Evolutionary conservation across 2,797 vertebrate species (phyloP), one percentile per base, ranked within the genome.

Genomic region (Lagorchestes hirsutus): DNA sequence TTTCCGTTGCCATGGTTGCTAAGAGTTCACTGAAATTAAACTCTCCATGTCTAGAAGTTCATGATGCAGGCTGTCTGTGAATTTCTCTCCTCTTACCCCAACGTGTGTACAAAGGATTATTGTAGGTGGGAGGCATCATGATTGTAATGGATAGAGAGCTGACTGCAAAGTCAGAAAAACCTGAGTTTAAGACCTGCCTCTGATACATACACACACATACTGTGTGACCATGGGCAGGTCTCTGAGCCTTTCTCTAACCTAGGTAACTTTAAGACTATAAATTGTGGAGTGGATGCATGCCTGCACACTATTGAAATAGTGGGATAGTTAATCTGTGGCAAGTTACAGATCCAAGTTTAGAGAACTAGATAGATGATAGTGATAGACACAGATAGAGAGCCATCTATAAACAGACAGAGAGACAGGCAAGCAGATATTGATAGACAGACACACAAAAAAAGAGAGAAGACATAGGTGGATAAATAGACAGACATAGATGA

Each of bases 1-100:
- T 97, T 96, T 97, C 96, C 57, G 98, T 98, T 98, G 97, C 98
- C 96, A 98, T 98, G 98, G 98, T 98, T 98, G 98, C 98, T 94
- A 96, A 97, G 96, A 97, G 98, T 98, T 98, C 97, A 93, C 96
- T 95, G 97, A 98, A 98, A 98, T 98, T 97, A 98, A 96, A 97
- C 94, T 97, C 97, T 97, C 95, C 57, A 40, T 94, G 92, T 95
- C 97, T 95, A 97, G 96, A 97, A 98, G 97, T 97, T 96, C 97
- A 96, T 97, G 96, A 96, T 97, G 97, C 95, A 97, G 93, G 90
- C 93, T 94, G 96, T 94, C 95, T 62, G 91, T 93, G 95, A 98
- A 96, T 90, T 92, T 93, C 90, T 95, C 91, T 46, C 95, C 52
- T 96, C 92, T 96, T 96, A 93, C 87, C 56, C 74, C 22, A 91